Percentiles rank a stretch among this genome's conserved stretches.
Evolutionary conservation across 2,113 vertebrate genomes (phyloP).

Genomic region (Lagopus muta): DNA sequence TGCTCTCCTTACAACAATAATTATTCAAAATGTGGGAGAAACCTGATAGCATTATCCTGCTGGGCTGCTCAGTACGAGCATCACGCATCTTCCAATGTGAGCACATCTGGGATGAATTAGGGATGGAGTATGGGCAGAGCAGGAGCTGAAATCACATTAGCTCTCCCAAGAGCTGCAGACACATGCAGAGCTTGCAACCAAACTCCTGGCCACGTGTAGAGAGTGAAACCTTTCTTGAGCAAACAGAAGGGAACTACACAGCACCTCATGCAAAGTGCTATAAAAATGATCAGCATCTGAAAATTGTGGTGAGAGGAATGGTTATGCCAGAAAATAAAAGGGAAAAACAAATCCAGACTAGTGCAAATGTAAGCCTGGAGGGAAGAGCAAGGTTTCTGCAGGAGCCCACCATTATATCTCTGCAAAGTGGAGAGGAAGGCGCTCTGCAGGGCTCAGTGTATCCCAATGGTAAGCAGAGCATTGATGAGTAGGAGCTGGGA

Average conservation of each 20-base stretch:
- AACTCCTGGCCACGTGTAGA: neutral
- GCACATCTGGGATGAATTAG: neutral
- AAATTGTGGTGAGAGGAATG: neutral
- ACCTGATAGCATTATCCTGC: neutral
- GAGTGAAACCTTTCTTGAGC: neutral
- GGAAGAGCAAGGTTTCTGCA: neutral
- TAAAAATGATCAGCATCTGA: neutral
- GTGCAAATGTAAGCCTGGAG: neutral
- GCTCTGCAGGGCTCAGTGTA: neutral
- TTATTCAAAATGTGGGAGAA: neutral
- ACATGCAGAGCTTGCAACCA: neutral
- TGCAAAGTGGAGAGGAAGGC: neutral
- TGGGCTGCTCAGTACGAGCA: neutral
- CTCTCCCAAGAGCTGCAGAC: slow-evolving; percentile 2
- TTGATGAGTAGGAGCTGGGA: neutral
- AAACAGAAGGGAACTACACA: neutral
- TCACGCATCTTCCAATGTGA: rapidly evolving
- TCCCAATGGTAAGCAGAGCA: rapidly evolving
- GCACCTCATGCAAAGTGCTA: neutral
- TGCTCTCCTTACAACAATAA: neutral
- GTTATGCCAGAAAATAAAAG: neutral
- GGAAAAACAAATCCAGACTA: neutral
- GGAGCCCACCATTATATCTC: neutral
- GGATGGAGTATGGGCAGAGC: neutral
- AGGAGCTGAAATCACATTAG: neutral